Conservation (phyloP, 2,888 invertebrate genomes). For the Eupithecia insigniata region DNA sequence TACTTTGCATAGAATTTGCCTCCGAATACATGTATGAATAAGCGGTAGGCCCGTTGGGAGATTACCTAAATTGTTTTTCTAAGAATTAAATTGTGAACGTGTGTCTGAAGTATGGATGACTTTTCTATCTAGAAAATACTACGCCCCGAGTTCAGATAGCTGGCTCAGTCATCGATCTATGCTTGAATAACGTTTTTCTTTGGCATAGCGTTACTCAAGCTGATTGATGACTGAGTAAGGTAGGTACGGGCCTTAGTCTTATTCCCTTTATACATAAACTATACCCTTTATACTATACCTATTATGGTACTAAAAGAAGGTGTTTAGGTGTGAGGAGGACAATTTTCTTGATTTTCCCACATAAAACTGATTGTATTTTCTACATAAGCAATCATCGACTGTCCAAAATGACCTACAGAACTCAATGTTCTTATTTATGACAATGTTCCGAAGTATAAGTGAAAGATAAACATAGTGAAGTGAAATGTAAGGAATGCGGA, state of each 20-base stretch:
- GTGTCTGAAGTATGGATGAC: not conserved
- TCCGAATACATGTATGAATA: not conserved
- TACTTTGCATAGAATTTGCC: slow-evolving; percentile 14
- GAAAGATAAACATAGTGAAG: slow-evolving; percentile 1
- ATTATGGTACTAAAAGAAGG: too few relatives aligned
- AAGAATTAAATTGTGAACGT: not conserved
- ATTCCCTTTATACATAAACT: too few relatives aligned
- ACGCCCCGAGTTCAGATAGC: too few relatives aligned
- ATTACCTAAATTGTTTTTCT: not conserved
- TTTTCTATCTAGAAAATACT: not conserved
- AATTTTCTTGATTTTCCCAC: not conserved
- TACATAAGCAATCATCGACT: not conserved
- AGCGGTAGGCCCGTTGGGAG: not conserved
- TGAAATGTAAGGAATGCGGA: slow-evolving; percentile 52
- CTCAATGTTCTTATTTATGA: not conserved
- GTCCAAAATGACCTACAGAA: not conserved
- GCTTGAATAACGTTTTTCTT: too few relatives aligned
- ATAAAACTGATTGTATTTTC: not conserved
- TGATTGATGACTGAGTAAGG: too few relatives aligned
- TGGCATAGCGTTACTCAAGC: too few relatives aligned
- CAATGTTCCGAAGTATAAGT: slow-evolving; percentile 20
- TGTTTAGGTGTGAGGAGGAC: not conserved
- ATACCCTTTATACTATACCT: too few relatives aligned
- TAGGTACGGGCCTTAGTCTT: too few relatives aligned
- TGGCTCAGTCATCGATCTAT: too few relatives aligned